Base-by-base conservation (phyloP, 1,140 invertebrate species). In the Temnothorax curvispinosus region DNA sequence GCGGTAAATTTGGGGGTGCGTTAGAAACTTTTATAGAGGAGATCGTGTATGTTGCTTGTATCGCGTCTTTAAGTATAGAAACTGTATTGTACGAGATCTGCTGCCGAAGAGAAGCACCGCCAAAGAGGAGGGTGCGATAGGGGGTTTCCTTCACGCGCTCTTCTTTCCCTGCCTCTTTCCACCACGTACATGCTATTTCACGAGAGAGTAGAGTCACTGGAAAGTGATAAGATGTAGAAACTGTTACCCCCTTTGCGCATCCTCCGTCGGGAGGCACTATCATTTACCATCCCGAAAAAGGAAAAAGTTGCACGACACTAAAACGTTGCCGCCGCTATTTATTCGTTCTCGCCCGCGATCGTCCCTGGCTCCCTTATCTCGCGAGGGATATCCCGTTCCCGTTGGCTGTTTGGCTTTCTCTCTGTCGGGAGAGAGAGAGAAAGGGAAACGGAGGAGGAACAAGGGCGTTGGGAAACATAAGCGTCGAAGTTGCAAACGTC, bases 291-390 rank as follows among this genome's bases (percentile, higher is more conserved):
- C 75, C 80, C 9, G 47, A 60, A 60, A 27, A 50, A 21, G 62
- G 80, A 75, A 84, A 84, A 76, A 78, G 87, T 67, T 85, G 27
- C 60, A 80, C 81, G 87, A 88, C 27, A 27, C 86, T 91, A 65
- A 87, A 88, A 86, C 80, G 86, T 85, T 67, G 86, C 65, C 41
- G 52, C 69, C 54, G 74, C 90, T 91, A 89, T 91, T 92, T 91
- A 90, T 92, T 85, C 74, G 74, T 69, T 86, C 80, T 88, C 75
- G 52, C 56, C 52, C 74, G 85, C 76, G 90, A 91, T 91, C 90
- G 78, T 78, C 58, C 80, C 80, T 50, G 74, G 85, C 89, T 91
- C 87, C 87, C 91, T 93, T 93, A 89, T 91, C 88, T 89, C 85
- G 64, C 78, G 32, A 64, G 58, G 64, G 72, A 75, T 52, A 85